These are phyloP conservation scores for Lepidothrix coronata DNA, from an alignment of 2,113 vertebrate genomes.

Conservation along the genomic window DNA sequence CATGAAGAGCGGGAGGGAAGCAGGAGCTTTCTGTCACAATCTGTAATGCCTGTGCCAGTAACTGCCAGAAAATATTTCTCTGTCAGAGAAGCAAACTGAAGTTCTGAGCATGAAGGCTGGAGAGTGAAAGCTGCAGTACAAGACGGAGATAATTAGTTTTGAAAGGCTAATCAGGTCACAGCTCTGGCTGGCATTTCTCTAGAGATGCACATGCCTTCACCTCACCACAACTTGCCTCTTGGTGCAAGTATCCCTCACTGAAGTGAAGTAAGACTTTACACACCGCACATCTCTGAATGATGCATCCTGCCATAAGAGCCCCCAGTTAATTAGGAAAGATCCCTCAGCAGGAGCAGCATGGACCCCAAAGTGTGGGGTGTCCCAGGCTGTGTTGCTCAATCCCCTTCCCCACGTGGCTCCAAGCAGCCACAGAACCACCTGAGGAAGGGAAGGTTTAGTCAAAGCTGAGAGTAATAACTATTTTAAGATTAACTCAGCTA, in stretches of 20 bases:
- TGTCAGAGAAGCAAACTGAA: neutral
- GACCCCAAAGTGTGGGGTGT: rapidly evolving
- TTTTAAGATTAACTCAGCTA: neutral
- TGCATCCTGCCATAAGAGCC: neutral
- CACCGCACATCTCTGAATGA: neutral
- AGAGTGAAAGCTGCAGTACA: neutral
- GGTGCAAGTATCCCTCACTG: neutral
- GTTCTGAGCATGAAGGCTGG: neutral
- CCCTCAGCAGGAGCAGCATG: rapidly evolving
- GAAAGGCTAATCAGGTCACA: constrained; percentile 29
- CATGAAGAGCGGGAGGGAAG: neutral
- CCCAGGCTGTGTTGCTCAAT: neutral
- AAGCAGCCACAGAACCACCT: neutral
- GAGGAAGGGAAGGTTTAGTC: neutral
- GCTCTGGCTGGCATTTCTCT: neutral
- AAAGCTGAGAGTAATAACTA: neutral
- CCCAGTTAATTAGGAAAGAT: neutral
- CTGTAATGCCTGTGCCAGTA: neutral
- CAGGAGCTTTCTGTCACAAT: constrained; percentile 29
- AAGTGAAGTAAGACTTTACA: neutral
- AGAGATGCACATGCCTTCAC: neutral
- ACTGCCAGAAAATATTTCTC: constrained; percentile 29
- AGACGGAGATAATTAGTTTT: neutral
- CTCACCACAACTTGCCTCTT: neutral
- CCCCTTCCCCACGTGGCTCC: neutral